phyloP scores from a whole-genome alignment of 53 echinoderm and acorn worm species.

The Temnopleurus reevesii region DNA sequence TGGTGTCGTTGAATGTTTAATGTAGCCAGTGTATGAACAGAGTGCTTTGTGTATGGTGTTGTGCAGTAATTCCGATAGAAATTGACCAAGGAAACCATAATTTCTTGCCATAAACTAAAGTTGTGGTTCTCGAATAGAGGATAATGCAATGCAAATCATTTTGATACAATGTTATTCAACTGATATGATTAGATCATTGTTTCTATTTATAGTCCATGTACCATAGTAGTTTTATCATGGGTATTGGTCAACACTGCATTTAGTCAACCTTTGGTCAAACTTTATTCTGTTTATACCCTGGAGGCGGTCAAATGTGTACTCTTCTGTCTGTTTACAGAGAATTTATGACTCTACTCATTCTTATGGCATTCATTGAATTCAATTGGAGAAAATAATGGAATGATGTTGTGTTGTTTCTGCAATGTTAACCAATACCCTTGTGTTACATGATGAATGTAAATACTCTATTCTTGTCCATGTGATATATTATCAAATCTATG shows the following conservation, averaged over 20 bases:
- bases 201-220: conserved; percentile 9
- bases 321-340: background rate
- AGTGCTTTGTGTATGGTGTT: background rate
- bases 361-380: too few species aligned
- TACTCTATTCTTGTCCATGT: conserved; percentile 58
- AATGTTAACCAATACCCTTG: conserved; percentile 5
- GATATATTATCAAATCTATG: conserved; percentile 50
- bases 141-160: conserved; percentile 37
- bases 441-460: conserved; percentile 10
- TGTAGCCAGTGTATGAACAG: background rate
- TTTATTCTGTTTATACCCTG: too few species aligned
- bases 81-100: conserved; percentile 7
- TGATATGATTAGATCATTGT: conserved; percentile 31
- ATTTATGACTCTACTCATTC: too few species aligned
- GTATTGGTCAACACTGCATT: conserved; percentile 21
- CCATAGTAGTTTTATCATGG: background rate
- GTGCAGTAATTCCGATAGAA: background rate
- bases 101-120: conserved; percentile 39
- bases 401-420: background rate
- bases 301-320: background rate
- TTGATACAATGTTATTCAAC: conserved; percentile 8
- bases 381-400: too few species aligned
- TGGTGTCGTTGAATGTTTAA: background rate
- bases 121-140: background rate
- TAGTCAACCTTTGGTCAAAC: too few species aligned